phyloP scores from a whole-genome alignment of 2,113 vertebrate species.

The Callaeas wilsoni region DNA sequence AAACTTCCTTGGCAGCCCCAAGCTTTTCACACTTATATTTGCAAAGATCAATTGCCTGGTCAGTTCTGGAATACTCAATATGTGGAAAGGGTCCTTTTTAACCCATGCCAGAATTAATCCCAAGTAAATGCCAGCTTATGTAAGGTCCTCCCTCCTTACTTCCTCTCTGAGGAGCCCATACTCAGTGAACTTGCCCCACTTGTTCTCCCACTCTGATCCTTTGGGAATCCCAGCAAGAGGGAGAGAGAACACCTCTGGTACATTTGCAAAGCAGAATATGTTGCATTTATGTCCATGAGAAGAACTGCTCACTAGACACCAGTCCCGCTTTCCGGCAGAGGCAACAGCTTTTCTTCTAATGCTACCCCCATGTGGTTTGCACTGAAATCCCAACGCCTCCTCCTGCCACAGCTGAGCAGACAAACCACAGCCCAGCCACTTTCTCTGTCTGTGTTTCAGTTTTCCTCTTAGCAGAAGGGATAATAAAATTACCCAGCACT shows the following conservation, averaged over 20 bases:
- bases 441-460: neutral
- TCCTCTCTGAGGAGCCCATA: neutral
- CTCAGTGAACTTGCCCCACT: neutral
- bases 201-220: neutral
- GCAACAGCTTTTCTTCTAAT: neutral
- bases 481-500: constrained; percentile 38
- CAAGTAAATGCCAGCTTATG: neutral
- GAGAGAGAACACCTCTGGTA: neutral
- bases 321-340: rapidly evolving
- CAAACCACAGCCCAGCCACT: neutral
- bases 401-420: neutral
- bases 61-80: neutral
- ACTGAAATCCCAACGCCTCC: neutral
- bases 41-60: neutral
- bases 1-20: neutral
- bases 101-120: neutral
- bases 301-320: neutral
- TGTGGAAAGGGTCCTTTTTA: neutral
- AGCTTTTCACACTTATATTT: neutral
- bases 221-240: rapidly evolving
- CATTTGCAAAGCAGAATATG: neutral
- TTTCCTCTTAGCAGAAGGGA: neutral
- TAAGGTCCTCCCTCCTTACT: neutral
- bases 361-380: neutral
- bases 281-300: neutral